Evolutionary conservation across 2,888 invertebrate genomes (phyloP).

Genomic region (Magallana nippona): DNA sequence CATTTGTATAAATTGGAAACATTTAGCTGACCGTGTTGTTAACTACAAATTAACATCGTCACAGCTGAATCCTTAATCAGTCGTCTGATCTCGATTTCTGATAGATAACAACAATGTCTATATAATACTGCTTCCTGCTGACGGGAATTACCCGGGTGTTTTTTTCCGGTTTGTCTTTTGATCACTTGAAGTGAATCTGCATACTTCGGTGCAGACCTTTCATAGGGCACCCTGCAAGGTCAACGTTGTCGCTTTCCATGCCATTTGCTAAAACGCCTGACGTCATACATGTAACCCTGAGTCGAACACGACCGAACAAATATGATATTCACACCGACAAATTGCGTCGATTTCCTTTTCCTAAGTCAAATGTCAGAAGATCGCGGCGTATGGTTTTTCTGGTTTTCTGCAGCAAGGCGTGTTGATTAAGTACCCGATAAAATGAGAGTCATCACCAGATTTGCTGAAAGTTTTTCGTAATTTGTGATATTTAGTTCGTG

Average conservation of each 20-base stretch:
- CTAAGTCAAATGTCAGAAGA: slow-evolving; percentile 27
- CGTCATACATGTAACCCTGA: slow-evolving; percentile 21
- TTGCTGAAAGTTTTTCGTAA: slow-evolving; percentile 33
- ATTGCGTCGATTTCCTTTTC: slow-evolving; percentile 30
- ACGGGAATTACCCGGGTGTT: slow-evolving; percentile 24
- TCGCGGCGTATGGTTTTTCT: slow-evolving; percentile 21
- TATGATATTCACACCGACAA: slow-evolving; percentile 15
- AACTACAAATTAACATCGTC: not conserved
- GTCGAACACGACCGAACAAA: not conserved
- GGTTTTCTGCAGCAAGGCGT: slow-evolving; percentile 20
- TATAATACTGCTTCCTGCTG: slow-evolving; percentile 4
- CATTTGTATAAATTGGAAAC: not conserved
- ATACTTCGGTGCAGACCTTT: slow-evolving; percentile 5
- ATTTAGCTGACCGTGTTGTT: not conserved
- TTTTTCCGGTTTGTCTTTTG: slow-evolving; percentile 17
- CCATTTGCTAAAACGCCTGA: slow-evolving; percentile 8
- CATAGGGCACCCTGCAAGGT: slow-evolving; percentile 5
- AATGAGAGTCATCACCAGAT: slow-evolving; percentile 17
- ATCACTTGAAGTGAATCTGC: slow-evolving; percentile 3
- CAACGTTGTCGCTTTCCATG: not conserved
- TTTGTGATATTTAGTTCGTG: slow-evolving; percentile 39
- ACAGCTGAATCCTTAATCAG: not conserved
- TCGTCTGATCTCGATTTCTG: slow-evolving; percentile 11
- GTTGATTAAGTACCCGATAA: slow-evolving; percentile 33
- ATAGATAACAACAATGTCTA: slow-evolving; percentile 6